Conservation (phyloP, 1,140 invertebrate species). For the Carcinoscorpius rotundicauda region DNA sequence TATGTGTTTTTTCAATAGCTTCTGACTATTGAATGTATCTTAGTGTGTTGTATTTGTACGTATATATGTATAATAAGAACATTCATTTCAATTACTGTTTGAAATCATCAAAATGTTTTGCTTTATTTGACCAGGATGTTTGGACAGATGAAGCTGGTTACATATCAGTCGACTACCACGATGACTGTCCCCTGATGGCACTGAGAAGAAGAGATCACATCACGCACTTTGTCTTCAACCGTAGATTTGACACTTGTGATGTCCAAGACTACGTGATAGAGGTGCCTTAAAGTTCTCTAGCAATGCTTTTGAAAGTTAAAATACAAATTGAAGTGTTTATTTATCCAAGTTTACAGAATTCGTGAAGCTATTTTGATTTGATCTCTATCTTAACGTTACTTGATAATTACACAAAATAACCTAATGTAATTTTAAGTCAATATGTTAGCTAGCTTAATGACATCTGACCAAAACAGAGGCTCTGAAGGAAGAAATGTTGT, state of each 20-base stretch:
- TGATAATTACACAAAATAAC: no score
- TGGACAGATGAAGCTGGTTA: constrained; percentile 23
- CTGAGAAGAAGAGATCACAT: constrained; percentile 39
- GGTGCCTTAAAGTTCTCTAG: constrained; percentile 36
- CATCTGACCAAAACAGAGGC: no score
- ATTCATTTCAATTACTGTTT: constrained; percentile 4
- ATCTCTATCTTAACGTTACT: no score
- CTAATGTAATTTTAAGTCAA: no score
- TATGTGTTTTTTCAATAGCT: constrained; percentile 6
- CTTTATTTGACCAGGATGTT: constrained; percentile 16
- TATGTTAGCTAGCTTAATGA: no score
- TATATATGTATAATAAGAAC: constrained; percentile 2
- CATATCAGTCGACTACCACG: constrained; percentile 19
- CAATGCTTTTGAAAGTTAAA: constrained; percentile 1
- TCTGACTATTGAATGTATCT: background rate
- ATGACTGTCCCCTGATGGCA: constrained; percentile 28
- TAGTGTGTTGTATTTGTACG: background rate
- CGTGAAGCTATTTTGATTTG: no score
- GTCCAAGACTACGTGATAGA: constrained; percentile 74
- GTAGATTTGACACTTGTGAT: constrained; percentile 88
- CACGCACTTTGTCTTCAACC: constrained; percentile 56
- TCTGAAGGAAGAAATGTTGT: no score
- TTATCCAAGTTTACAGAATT: no score
- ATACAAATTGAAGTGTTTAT: no score
- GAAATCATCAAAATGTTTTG: background rate